A percentile compares a stretch with the other conserved stretches of the same genome.
Conservation (phyloP, 35 echinoderm and acorn worm genomes). For the Apostichopus californicus region DNA sequence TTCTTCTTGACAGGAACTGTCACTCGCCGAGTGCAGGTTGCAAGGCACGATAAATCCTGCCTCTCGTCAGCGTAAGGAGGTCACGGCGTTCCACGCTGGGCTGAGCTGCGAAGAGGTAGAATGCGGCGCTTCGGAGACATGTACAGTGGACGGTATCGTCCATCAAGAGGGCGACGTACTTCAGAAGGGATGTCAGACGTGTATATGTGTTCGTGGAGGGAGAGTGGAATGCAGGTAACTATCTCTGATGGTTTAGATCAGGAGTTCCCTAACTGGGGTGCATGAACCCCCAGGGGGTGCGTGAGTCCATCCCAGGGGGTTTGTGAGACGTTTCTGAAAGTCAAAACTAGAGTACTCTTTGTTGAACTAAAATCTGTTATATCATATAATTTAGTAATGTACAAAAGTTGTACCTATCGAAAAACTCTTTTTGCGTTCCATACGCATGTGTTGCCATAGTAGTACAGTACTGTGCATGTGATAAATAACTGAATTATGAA, state of each 20-base stretch:
- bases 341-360: no score
- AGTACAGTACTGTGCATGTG: no score
- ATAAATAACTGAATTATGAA: no score
- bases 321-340: no score
- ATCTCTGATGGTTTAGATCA: background rate
- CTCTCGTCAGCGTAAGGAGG: constrained; percentile 59
- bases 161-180: constrained; percentile 66
- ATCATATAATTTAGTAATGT: no score
- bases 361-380: no score
- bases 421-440: no score
- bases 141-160: constrained; percentile 56
- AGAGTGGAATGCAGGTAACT: constrained; percentile 82
- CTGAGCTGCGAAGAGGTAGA: constrained; percentile 68
- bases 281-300: no score
- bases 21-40: constrained; percentile 55
- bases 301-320: no score
- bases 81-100: constrained; percentile 82
- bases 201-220: constrained; percentile 74
- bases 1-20: constrained; percentile 51
- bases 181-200: constrained; percentile 74
- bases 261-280: no score
- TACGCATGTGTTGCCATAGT: no score
- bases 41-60: constrained; percentile 48
- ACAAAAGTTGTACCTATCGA: no score
- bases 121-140: constrained; percentile 70